Base-by-base conservation (phyloP, 2,888 invertebrate genomes). In the Pachymerium ferrugineum region DNA sequence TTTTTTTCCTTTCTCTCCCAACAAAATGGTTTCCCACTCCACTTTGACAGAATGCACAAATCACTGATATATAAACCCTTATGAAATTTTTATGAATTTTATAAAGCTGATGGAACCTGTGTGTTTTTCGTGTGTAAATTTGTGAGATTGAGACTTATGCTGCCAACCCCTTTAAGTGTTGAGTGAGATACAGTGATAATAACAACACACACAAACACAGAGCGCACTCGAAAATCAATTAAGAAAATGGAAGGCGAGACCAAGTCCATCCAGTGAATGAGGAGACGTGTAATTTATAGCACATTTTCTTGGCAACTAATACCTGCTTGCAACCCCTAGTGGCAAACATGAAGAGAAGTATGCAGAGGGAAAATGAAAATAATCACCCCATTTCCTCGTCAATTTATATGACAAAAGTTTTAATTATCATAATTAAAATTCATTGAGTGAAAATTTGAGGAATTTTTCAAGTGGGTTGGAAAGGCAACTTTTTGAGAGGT, bases 91-190 rank as follows among this genome's bases (percentile, higher is more conserved):
- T 62, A 28, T 28, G 28, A 28, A n/a, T 62, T 62, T 62, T 62
- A 5, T 62, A 62, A 62, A 22, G 25, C 28, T 62, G 62, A 62
- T n/a, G n/a, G n/a, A n/a, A n/a, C n/a, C n/a, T n/a, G n/a, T n/a
- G n/a, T n/a, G n/a, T n/a, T n/a, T n/a, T n/a, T n/a, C n/a, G n/a
- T n/a, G n/a, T n/a, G n/a, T n/a, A n/a, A n/a, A n/a, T n/a, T n/a
- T n/a, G n/a, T n/a, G n/a, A 62, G 62, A 62, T 62, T 62, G 62
- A 62, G 62, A 62, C 28, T 62, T 62, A 62, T n/a, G n/a, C n/a
- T n/a, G n/a, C n/a, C n/a, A n/a, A n/a, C 62, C 62, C 62, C 62
- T 62, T 62, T 62, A 62, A 62, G 62, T 62, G 62, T 62, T 62
- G 62, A 62, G 62, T 62, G 62, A 62, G 62, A 62, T 62, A 62